These are phyloP conservation scores for Lepilemur septentrionalis DNA, from an alignment of 2,797 vertebrate species.

Conservation along the genomic window DNA sequence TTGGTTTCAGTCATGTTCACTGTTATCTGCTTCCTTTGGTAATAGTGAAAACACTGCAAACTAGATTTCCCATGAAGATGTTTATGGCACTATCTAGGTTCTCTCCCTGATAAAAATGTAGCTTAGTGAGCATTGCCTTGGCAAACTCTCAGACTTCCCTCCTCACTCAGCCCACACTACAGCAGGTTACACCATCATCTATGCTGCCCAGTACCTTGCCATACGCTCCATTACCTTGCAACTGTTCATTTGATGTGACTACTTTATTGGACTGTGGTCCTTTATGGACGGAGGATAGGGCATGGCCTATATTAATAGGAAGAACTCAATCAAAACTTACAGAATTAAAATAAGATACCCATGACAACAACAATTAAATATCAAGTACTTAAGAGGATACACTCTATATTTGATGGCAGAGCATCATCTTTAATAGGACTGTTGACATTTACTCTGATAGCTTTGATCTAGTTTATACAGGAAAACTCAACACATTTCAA, in stretches of 20 bases:
- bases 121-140: background rate
- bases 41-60: background rate
- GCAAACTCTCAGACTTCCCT: too few relatives aligned
- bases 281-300: background rate
- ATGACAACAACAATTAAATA: background rate
- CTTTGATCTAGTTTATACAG: background rate
- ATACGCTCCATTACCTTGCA: too few relatives aligned
- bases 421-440: background rate
- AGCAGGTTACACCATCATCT: background rate
- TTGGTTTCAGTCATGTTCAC: background rate
- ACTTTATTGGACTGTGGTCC: background rate
- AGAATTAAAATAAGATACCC: background rate
- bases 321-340: background rate
- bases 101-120: background rate
- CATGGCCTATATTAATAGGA: too few relatives aligned
- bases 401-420: background rate
- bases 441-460: background rate
- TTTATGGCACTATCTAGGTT: background rate
- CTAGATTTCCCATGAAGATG: background rate
- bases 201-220: background rate
- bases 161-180: background rate
- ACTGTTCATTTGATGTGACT: too few relatives aligned
- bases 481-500: background rate
- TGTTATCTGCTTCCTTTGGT: background rate
- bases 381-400: background rate